Evolutionary conservation across 1,140 invertebrate genomes (phyloP), one percentile per base, ranked within the genome.

Genomic region (Ceratina australensis): DNA sequence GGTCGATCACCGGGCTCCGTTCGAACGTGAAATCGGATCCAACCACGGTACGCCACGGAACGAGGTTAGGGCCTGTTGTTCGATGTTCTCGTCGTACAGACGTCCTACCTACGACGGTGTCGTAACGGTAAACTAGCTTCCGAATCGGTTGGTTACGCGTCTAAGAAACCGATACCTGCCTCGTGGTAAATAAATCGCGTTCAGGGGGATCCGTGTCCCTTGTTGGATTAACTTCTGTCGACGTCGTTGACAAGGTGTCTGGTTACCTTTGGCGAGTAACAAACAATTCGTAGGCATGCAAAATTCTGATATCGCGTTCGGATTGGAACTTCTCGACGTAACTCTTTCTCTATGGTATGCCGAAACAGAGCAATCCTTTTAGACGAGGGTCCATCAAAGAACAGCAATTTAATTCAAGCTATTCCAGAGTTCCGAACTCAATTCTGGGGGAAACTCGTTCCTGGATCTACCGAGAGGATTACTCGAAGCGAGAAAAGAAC

Each of bases 21-120:
- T 82, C 77, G 67, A 76, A 85, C 84, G 83, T 82, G 83, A 86
- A 86, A 86, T 86, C 80, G 73, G 77, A 86, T 85, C 80, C 65
- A 82, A 85, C 80, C 83, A 75, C 83, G 80, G 33, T 7, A 42
- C 33, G 33, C 5, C 33, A 42, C 33, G 57, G 59, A 74, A 75
- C 80, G 72, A 77, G 76, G 84, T 84, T 72, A 42, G 71, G 71
- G 72, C 49, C 42, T 47, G 71, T 72, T 63, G 16, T 42, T 72
- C 26, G 78, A 59, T 63, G 73, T n/a, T 52, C 50, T 49, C 50
- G 65, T 52, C 50, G 52, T 28, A n/a, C 33, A 10, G 5, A 42
- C 33, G 47, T 18, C 18, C 7, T 22, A n/a, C 33, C 33, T 24
- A 7, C 72, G 13, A 15, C 47, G 50, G 18, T 10, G 67, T 52